Evolutionary conservation across 2,113 vertebrate species (phyloP).

Genomic region (Stigmatopora nigra): DNA sequence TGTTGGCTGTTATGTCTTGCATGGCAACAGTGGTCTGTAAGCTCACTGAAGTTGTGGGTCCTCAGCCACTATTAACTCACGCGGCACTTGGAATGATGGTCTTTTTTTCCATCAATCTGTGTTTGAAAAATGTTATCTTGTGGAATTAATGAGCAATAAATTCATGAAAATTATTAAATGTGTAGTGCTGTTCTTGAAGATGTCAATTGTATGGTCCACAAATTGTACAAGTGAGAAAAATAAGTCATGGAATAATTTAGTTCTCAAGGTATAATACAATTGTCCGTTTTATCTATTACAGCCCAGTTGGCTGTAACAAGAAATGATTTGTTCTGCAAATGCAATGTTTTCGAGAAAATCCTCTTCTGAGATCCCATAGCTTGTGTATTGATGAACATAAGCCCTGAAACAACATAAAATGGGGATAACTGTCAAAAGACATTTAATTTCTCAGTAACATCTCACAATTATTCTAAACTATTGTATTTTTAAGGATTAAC

Average conservation of each 20-base stretch:
- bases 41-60: conserved; percentile 95
- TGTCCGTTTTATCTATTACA: conserved; percentile 4
- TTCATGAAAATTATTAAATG: conserved; percentile 6
- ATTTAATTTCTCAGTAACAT: not conserved
- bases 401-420: conserved; percentile 68
- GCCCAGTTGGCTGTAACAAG: conserved; percentile 80
- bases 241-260: not conserved
- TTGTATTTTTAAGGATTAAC: no score
- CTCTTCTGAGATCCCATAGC: conserved; percentile 87
- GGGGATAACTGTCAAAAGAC: not conserved
- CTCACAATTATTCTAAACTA: no score
- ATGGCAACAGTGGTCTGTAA: conserved; percentile 96
- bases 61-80: conserved; percentile 11
- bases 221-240: not conserved
- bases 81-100: not conserved
- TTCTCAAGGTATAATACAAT: not conserved
- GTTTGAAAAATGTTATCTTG: conserved; percentile 1
- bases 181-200: not conserved
- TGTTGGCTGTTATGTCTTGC: conserved; percentile 89
- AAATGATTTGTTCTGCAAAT: conserved; percentile 85
- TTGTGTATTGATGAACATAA: conserved; percentile 88
- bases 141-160: conserved; percentile 43
- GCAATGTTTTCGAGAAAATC: conserved; percentile 91
- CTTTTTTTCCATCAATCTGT: not conserved
- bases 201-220: not conserved